Percentiles rank a stretch among this genome's conserved stretches.
Conservation (phyloP, 2,888 invertebrate species). For the Sinopyrophorus schimmeli region DNA sequence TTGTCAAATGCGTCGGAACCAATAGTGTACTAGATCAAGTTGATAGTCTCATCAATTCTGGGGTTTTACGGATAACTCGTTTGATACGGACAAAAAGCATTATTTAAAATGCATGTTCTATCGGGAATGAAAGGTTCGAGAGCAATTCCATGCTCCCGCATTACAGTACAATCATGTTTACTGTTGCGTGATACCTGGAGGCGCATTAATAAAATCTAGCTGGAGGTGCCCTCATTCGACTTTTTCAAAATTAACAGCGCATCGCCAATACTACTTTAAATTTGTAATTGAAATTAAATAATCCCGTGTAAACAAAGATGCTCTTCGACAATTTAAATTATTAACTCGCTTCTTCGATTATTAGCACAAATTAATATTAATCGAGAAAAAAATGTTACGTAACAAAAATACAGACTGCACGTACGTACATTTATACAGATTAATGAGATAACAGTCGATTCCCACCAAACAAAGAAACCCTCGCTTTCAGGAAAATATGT, state of each 20-base stretch:
- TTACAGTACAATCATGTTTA: constrained; percentile 33
- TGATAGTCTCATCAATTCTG: constrained; percentile 37
- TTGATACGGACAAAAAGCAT: constrained; percentile 36
- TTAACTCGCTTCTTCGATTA: no score
- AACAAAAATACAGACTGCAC: no score
- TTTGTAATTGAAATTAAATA: no score
- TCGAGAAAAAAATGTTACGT: no score
- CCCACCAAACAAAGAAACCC: no score
- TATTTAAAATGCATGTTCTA: constrained; percentile 36
- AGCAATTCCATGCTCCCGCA: constrained; percentile 32
- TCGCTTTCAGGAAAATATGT: no score
- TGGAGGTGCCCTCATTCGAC: constrained; percentile 18
- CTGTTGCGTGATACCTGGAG: constrained; percentile 31
- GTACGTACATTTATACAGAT: no score
- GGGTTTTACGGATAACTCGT: constrained; percentile 36
- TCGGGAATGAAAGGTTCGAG: constrained; percentile 32
- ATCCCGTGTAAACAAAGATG: no score
- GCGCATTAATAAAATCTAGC: constrained; percentile 28
- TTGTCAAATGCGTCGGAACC: constrained; percentile 34
- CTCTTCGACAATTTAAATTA: no score
- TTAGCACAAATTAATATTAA: no score
- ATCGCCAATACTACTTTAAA: no score
- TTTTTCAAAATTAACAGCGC: constrained; percentile 29
- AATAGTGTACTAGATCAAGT: constrained; percentile 39
- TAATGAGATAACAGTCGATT: no score